Conservation (phyloP, 2,113 vertebrate species). For the Tursiops truncatus region DNA sequence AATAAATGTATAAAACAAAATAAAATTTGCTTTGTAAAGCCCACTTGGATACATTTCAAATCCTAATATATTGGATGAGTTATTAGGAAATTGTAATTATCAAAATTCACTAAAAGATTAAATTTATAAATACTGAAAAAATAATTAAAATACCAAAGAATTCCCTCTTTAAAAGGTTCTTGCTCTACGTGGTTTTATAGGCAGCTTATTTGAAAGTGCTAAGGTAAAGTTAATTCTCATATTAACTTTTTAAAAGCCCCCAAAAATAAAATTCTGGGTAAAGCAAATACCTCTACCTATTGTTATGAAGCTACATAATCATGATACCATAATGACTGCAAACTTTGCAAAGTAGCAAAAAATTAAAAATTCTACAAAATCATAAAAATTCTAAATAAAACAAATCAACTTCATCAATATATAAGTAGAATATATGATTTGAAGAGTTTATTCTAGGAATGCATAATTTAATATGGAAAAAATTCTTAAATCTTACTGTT, state of each 20-base stretch:
- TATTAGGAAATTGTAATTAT: slow-evolving; percentile 14
- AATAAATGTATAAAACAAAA: neutral
- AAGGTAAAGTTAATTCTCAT: neutral
- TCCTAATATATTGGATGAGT: neutral
- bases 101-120: neutral
- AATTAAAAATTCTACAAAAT: neutral
- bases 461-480: neutral
- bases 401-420: neutral
- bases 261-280: neutral
- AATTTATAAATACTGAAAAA: neutral
- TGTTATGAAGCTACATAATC: neutral
- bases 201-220: neutral
- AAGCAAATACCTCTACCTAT: neutral
- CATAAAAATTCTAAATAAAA: neutral
- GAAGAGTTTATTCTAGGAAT: neutral
- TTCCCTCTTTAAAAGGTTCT: neutral
- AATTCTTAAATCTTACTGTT: neutral
- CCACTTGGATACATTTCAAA: neutral
- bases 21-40: neutral
- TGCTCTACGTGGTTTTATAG: neutral
- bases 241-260: neutral
- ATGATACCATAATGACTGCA: neutral
- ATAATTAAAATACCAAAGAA: neutral
- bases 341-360: neutral
- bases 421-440: neutral